Base-by-base conservation (phyloP, 2,113 vertebrate genomes). In the Tachysurus fulvidraco region DNA sequence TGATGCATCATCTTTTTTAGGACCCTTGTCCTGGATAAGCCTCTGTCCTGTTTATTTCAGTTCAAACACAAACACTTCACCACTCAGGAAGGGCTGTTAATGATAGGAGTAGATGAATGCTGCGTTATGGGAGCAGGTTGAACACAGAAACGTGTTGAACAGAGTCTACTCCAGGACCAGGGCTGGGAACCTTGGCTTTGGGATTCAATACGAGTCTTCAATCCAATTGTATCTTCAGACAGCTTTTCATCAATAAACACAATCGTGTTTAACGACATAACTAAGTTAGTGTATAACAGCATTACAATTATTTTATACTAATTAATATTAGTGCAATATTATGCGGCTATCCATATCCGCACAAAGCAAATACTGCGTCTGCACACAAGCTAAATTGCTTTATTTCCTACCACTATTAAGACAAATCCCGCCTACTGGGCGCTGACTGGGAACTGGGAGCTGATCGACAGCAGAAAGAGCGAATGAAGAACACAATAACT, bases 291-390 rank as follows among this genome's bases (percentile, higher is more conserved):
- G 13, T 77, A 14, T 4, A 54, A 77, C 76, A 79, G 52, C 1
- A 2, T 57, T 7, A 28, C 1, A 55, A 5, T 55, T 55, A 10
- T 55, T 4, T 10, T 10, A 79, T 19, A 57, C 55, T 55, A 55
- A 36, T 21, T 9, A 19, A 30, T 21, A 59, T 36, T 36, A 36
- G 36, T 36, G 1, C 7, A 57, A 59, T 17, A 12, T 52, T 3
- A 25, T 21, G 7, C 10, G 19, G 16, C 25, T 30, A 30, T 11
- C 46, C 2, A 30, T 28, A 65, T 85, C 50, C 44, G 50, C 19
- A 79, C 44, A 85, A 85, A 78, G 60, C 57, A 85, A 78, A 78
- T 5, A 67, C 50, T 36, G 62, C 62, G 50, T 54, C 54, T 67
- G 25, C 3, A 69, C 25, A 71, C 52, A 54, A 30, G 50, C 52